Conservation (phyloP, 2,113 vertebrate species). For the Rafetus swinhoei region DNA sequence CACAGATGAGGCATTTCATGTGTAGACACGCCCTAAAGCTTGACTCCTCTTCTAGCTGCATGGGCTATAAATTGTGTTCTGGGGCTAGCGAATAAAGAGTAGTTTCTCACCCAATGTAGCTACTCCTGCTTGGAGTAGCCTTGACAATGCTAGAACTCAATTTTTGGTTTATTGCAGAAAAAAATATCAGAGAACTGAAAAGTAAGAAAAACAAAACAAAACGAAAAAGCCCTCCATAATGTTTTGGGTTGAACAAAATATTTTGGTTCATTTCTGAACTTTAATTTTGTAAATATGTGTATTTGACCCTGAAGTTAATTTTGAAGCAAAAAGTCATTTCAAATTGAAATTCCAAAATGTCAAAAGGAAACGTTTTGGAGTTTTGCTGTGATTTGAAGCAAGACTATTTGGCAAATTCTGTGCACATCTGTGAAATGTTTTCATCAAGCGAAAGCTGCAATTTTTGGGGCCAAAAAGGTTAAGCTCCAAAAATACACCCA, state of each 20-base stretch:
- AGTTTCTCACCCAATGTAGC: neutral
- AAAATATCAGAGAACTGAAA: neutral
- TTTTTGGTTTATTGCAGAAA: neutral
- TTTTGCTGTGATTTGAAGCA: neutral
- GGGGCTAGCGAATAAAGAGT: neutral
- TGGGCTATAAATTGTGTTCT: neutral
- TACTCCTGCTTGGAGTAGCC: neutral
- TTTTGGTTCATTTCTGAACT: neutral
- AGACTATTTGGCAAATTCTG: neutral
- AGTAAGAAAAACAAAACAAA: neutral
- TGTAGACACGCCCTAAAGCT: neutral
- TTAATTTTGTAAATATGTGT: neutral
- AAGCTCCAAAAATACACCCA: neutral
- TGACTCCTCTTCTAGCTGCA: neutral
- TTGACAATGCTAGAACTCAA: neutral
- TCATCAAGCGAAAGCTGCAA: neutral
- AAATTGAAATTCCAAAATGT: neutral
- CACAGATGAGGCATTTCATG: neutral
- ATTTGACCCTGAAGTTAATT: neutral
- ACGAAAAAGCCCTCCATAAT: no score
- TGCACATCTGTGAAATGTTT: neutral
- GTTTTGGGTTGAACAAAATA: neutral
- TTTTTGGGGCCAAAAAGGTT: neutral
- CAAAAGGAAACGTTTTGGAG: neutral
- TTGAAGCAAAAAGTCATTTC: neutral